A percentile compares a stretch with the other conserved stretches of the same genome.
Evolutionary conservation across 2,888 invertebrate genomes (phyloP).

Genomic region (Steromphala cineraria): DNA sequence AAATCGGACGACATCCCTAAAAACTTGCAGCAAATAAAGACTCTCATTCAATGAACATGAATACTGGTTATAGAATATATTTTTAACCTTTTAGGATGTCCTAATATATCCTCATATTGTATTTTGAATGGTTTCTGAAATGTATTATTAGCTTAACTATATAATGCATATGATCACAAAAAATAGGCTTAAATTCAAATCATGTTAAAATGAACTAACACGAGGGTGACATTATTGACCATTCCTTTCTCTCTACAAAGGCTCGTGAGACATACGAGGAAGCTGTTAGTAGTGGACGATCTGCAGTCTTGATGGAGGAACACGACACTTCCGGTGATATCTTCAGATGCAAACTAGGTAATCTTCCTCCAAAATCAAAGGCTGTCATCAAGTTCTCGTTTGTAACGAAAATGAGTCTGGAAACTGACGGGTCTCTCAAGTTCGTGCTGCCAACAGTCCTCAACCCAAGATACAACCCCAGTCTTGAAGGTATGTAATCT

Average conservation of each 20-base stretch:
- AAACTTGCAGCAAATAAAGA: background rate
- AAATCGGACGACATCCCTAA: background rate
- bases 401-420: constrained; percentile 36
- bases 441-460: constrained; percentile 32
- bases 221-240: too few relatives aligned
- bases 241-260: background rate
- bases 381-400: constrained; percentile 37
- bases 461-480: too few relatives aligned
- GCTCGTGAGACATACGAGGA: constrained; percentile 40
- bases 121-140: too few relatives aligned
- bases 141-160: too few relatives aligned
- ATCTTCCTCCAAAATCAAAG: constrained; percentile 33
- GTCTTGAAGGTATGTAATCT: too few relatives aligned
- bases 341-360: constrained; percentile 41
- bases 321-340: constrained; percentile 36
- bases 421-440: constrained; percentile 28
- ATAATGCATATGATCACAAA: too few relatives aligned
- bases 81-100: background rate
- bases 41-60: background rate
- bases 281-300: constrained; percentile 36
- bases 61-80: background rate
- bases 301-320: constrained; percentile 38
- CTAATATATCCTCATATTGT: background rate
- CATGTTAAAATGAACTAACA: background rate
- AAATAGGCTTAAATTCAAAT: too few relatives aligned